A percentile compares a stretch with the other conserved stretches of the same genome.
Conservation (phyloP, 2,797 vertebrate genomes). For the Glyptemys insculpta region DNA sequence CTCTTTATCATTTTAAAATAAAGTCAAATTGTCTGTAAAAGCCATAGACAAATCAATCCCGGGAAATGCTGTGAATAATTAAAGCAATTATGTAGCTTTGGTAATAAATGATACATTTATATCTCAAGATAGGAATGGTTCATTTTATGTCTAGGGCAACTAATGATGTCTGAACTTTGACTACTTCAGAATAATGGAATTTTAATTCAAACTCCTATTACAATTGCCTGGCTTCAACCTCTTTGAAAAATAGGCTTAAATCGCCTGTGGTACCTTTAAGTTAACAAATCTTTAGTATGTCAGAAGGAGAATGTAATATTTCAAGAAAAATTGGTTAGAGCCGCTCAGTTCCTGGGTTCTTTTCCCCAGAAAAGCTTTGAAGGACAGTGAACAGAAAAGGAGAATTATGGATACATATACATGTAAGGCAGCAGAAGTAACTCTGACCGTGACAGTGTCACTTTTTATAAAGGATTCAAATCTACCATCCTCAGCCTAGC, state of each 20-base stretch:
- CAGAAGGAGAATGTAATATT: neutral
- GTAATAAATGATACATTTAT: conserved; percentile 68
- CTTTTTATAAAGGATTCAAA: neutral
- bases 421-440: fast-evolving
- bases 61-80: conserved; percentile 72
- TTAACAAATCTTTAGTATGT: conserved; percentile 27
- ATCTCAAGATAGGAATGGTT: conserved; percentile 59
- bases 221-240: neutral
- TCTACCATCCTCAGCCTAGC: neutral
- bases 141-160: conserved; percentile 46
- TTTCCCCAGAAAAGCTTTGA: neutral
- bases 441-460: neutral
- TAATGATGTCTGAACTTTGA: conserved; percentile 65
- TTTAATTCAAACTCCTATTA: conserved; percentile 64
- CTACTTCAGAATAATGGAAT: conserved; percentile 52
- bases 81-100: conserved; percentile 65
- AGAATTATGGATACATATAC: neutral
- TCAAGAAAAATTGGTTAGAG: neutral
- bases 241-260: conserved; percentile 21
- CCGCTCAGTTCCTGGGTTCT: neutral
- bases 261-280: neutral
- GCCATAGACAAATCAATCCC: conserved; percentile 45
- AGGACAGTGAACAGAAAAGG: neutral
- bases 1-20: conserved; percentile 1
- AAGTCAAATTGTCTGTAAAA: conserved; percentile 43